Evolutionary conservation across 2,113 vertebrate species (phyloP), one percentile per base, ranked within the genome.

Genomic region (Spea bombifrons): DNA sequence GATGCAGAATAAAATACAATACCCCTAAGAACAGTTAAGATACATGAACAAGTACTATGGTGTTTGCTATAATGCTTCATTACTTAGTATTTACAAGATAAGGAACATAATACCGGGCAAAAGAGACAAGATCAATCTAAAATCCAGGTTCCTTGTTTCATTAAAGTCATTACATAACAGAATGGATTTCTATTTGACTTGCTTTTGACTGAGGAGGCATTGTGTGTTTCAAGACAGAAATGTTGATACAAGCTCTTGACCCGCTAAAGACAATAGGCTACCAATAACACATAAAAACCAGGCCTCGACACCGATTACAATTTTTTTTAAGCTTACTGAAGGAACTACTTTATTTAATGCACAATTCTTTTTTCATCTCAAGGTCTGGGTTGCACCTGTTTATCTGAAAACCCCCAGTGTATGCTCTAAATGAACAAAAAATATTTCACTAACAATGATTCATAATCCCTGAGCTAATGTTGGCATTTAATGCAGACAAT

Each of bases 131-230:
- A 63, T 12, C 46, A 74, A 63, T 74, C 46, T 45, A 48, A 49
- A 64, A 49, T 49, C 17, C 59, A 74, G 72, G 57, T 64, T 49
- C 43, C 16, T 64, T 64, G 72, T 12, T 30, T 15, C 59, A 74
- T 59, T 74, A 7, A 49, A 64, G 30, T 74, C 46, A 74, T 64
- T 74, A 30, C 45, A 48, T 15, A 74, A 64, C 57, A 73, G 2
- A 8, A n/a, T 9, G 57, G 45, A 47, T 7, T 6, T 50, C 4
- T 50, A 52, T 52, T 65, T 75, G 16, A 75, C 16, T 75, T 75
- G 61, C 61, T 64, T 30, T 64, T 64, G 5, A 64, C 16, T 9
- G n/a, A 48, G 13, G 43, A 12, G 8, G 46, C 6, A 63, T 61
- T 6, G 15, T 73, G 53, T 47, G 43, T 7, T 53, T n/a, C 43